phyloP scores from a whole-genome alignment of 2,888 invertebrate genomes.

The Mallateleia sp. region DNA sequence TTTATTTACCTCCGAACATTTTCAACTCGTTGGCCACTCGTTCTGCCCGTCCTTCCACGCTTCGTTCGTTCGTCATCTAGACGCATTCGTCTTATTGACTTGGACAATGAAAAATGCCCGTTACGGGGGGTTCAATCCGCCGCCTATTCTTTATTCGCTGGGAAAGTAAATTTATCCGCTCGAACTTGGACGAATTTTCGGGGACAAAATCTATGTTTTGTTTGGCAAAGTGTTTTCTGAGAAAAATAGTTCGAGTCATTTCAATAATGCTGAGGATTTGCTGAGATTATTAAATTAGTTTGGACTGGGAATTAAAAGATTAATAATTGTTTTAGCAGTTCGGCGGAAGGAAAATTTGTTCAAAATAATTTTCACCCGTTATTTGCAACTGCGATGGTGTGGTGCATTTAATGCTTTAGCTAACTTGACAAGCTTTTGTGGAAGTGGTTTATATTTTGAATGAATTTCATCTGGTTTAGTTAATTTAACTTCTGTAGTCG shows the following conservation, averaged over 20 bases:
- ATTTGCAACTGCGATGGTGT: too few species aligned
- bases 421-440: too few species aligned
- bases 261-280: too few species aligned
- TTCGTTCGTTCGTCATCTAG: slow-evolving; percentile 71
- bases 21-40: slow-evolving; percentile 75
- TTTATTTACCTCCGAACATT: slow-evolving; percentile 88
- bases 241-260: slow-evolving; percentile 5
- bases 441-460: too few species aligned
- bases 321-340: too few species aligned
- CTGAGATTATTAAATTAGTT: too few species aligned
- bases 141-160: slow-evolving; percentile 44
- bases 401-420: too few species aligned
- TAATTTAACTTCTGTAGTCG: too few species aligned
- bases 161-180: slow-evolving; percentile 52
- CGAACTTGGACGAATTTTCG: slow-evolving; percentile 31
- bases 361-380: too few species aligned
- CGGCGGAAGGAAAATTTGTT: too few species aligned
- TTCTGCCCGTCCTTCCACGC: slow-evolving; percentile 53
- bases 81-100: slow-evolving; percentile 69
- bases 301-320: too few species aligned
- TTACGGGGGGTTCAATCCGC: slow-evolving; percentile 37
- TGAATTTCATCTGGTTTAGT: too few species aligned
- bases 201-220: slow-evolving; percentile 11
- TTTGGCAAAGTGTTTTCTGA: slow-evolving; percentile 16
- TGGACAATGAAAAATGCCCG: slow-evolving; percentile 67